Evolutionary conservation across 2,797 vertebrate species (phyloP), one percentile per base, ranked within the genome.

Genomic region (Pseudopleuronectes americanus): DNA sequence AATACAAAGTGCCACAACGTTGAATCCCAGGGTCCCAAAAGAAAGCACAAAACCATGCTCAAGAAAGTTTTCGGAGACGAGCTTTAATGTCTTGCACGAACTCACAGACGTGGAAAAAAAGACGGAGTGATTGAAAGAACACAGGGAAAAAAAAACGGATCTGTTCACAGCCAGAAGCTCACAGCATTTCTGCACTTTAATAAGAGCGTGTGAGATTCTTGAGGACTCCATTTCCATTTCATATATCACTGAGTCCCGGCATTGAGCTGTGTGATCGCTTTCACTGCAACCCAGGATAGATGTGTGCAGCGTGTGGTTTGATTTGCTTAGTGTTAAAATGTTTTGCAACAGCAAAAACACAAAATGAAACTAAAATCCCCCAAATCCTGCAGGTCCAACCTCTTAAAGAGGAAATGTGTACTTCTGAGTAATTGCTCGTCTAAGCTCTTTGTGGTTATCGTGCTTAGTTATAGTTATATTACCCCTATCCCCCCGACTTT

Each of bases 181-280:
- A 33, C 19, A 54, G 52, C 38, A 38, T 74, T 64, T 80, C 52
- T 78, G 57, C 63, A 71, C 83, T 77, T 80, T 75, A 83, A 83
- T 73, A 54, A 79, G 76, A 1, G 8, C 47, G 45, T 63, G 58
- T n/a, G 47, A 48, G 17, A 21, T 48, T 48, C 12, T 66, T 57
- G 5, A 45, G 36, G 36, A 38, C 36, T 38, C 10, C 36, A 13
- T 38, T 13, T 19, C 17, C 43, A 45, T 45, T 45, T 19, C 16
- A 6, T 19, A 19, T 19, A 45, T 14, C 43, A 45, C 43, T 19
- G 43, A 45, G 16, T 45, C 43, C 43, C 19, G 17, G 43, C 43
- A 1, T 5, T 45, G 43, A 45, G 36, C 36, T 38, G 36, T 12
- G 4, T 38, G 36, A 38, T 38, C 12, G 36, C 36, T 38, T 38